These are phyloP conservation scores for Altica lythri DNA, from an alignment of 2,888 invertebrate species.

Conservation along the genomic window DNA sequence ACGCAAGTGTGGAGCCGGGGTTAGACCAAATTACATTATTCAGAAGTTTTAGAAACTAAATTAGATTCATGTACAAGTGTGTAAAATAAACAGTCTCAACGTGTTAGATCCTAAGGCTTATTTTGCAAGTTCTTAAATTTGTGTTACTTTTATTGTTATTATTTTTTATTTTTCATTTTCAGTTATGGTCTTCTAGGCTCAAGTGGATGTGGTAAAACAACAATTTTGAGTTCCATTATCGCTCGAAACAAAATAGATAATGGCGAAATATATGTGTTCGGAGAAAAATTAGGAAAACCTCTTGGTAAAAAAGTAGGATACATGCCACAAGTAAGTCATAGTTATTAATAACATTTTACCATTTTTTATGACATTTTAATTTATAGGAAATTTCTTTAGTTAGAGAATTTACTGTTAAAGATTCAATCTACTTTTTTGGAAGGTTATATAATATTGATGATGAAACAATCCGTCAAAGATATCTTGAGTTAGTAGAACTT, in stretches of 20 bases:
- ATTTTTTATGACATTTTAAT: background rate
- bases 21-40: too few species aligned
- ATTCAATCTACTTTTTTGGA: slow-evolving; percentile 85
- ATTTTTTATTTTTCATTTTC: too few species aligned
- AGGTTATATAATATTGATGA: slow-evolving; percentile 77
- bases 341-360: background rate
- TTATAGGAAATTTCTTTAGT: slow-evolving; percentile 76
- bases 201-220: slow-evolving; percentile 90
- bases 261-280: slow-evolving; percentile 83
- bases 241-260: slow-evolving; percentile 77
- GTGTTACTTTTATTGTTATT: too few species aligned
- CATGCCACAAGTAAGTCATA: slow-evolving; percentile 42
- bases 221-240: slow-evolving; percentile 81
- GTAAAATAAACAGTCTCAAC: background rate
- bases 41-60: too few species aligned
- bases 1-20: too few species aligned
- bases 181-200: slow-evolving; percentile 89
- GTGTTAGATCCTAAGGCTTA: too few species aligned
- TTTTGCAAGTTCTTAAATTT: too few species aligned
- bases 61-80: too few species aligned
- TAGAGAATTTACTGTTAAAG: slow-evolving; percentile 77
- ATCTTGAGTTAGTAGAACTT: slow-evolving; percentile 70
- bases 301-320: slow-evolving; percentile 84
- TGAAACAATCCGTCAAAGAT: slow-evolving; percentile 65
- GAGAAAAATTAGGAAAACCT: slow-evolving; percentile 79